Base-by-base conservation (phyloP, 2,888 invertebrate genomes). In the Zhuqinia jingwanae region DNA sequence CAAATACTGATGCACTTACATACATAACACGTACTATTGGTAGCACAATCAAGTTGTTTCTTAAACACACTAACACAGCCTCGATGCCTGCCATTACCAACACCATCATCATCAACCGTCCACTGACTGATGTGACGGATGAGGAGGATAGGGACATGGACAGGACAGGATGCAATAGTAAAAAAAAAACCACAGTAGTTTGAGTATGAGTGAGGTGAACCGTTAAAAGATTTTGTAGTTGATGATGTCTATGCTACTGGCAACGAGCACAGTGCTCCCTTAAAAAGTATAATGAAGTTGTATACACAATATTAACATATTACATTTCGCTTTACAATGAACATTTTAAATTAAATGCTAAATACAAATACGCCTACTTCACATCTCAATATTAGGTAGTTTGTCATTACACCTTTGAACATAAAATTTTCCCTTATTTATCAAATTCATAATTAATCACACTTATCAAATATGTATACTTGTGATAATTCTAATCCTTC, bases 401-500 rank as follows among this genome's bases (percentile, higher is more conserved):
- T 36, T 36, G 36, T 36, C 36, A 36, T 6, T 36, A 8, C 36
- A 36, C 8, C 8, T 36, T 36, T 36, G 36, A 17, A 53, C 2
- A 45, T 2, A 15, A 63, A 50, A 36, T 65, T 79, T 79, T 79
- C 79, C 79, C 79, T 79, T 79, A 79, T 79, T 79, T 79, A 65
- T 79, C 79, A 50, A 65, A 65, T 79, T 79, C 47, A 79, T 79
- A n/a, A n/a, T n/a, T 65, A 79, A 47, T 79, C 65, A 79, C 36
- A 36, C 53, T 68, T 30, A 50, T 68, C 79, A 79, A 79, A 63
- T 11, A 20, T 42, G 65, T n/a, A n/a, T n/a, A 63, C 79, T 65
- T 25, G 50, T 78, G 65, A 79, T 79, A 65, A 79, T 50, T 65
- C 50, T 63, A 63, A 73, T 50, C 13, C 22, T 42, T 50, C 36